phyloP scores from a whole-genome alignment of 2,113 vertebrate species.

The Ia io region DNA sequence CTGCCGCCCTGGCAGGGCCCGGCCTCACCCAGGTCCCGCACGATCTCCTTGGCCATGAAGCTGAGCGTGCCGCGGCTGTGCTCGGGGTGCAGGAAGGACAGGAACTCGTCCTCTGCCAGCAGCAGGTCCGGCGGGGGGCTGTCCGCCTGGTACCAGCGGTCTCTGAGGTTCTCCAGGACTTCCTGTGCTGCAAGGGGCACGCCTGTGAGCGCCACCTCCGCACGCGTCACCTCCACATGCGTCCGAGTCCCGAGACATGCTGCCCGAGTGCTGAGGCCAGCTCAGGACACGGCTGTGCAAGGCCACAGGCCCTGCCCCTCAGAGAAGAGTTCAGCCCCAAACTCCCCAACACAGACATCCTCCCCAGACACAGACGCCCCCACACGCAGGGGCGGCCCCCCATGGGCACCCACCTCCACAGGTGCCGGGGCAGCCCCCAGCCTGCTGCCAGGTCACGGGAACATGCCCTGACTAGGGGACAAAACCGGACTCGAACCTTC shows the following conservation, averaged over 20 bases:
- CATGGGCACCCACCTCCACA: not conserved
- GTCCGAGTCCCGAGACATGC: accelerated
- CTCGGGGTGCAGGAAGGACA: slow-evolving; percentile 96
- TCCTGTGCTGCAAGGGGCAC: slow-evolving; percentile 89
- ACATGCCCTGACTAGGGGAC: no score
- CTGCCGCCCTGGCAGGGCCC: not conserved
- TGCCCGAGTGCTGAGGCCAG: not conserved
- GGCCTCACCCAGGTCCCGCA: slow-evolving; percentile 91
- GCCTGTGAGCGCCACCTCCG: not conserved
- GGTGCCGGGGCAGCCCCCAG: not conserved
- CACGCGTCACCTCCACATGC: accelerated
- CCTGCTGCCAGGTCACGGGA: not conserved
- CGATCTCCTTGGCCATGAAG: slow-evolving; percentile 98
- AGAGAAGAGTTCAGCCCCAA: not conserved
- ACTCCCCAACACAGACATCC: no score
- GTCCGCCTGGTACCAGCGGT: slow-evolving; percentile 98
- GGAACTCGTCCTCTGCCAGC: slow-evolving; percentile 93
- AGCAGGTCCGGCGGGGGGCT: slow-evolving; percentile 91
- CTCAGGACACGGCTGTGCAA: accelerated
- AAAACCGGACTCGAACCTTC: not conserved
- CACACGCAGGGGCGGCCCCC: no score
- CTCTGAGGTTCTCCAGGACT: slow-evolving; percentile 95
- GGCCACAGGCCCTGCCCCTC: not conserved
- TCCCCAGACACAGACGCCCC: not conserved
- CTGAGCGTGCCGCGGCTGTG: slow-evolving; percentile 96